phyloP scores from a whole-genome alignment of 1,140 invertebrate species.

The Asbolus verrucosus region DNA sequence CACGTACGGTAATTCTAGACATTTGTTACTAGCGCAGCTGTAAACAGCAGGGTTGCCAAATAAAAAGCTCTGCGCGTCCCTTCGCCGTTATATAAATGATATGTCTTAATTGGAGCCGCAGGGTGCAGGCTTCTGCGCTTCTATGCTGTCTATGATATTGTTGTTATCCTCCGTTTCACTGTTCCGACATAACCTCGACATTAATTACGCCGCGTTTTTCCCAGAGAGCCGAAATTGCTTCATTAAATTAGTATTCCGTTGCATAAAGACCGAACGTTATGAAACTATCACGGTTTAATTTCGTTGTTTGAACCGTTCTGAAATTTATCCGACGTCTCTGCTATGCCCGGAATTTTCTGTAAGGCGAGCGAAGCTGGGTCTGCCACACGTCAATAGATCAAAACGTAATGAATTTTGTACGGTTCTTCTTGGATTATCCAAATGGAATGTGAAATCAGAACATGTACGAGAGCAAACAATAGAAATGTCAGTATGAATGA shows the following conservation, averaged over 20 bases:
- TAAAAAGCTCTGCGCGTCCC: slow-evolving; percentile 26
- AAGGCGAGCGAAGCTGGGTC: slow-evolving; percentile 8
- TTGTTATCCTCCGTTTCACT: slow-evolving; percentile 11
- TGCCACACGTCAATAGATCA: slow-evolving; percentile 30
- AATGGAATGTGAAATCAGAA: slow-evolving; percentile 30
- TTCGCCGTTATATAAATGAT: slow-evolving; percentile 42
- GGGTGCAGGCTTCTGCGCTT: slow-evolving; percentile 31
- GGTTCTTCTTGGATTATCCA: slow-evolving; percentile 30
- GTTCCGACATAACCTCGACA: slow-evolving; percentile 21
- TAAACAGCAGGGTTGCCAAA: slow-evolving; percentile 41
- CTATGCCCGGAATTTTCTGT: slow-evolving; percentile 29
- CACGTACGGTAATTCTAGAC: slow-evolving; percentile 43
- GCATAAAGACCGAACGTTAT: slow-evolving; percentile 22
- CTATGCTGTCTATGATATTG: slow-evolving; percentile 39
- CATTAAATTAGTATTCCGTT: slow-evolving; percentile 39
- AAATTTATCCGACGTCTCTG: slow-evolving; percentile 30
- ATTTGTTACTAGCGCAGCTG: slow-evolving; percentile 44
- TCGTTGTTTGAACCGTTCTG: slow-evolving; percentile 17
- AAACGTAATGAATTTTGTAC: slow-evolving; percentile 37
- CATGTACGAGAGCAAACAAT: slow-evolving; percentile 25
- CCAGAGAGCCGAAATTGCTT: slow-evolving; percentile 26
- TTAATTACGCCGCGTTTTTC: slow-evolving; percentile 30
- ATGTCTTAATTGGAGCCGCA: slow-evolving; percentile 42
- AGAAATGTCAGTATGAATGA: slow-evolving; percentile 23
- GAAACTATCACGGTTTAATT: slow-evolving; percentile 24